Evolutionary conservation across 2,888 invertebrate genomes (phyloP), one percentile per base, ranked within the genome.

Genomic region (Colletes collaris): DNA sequence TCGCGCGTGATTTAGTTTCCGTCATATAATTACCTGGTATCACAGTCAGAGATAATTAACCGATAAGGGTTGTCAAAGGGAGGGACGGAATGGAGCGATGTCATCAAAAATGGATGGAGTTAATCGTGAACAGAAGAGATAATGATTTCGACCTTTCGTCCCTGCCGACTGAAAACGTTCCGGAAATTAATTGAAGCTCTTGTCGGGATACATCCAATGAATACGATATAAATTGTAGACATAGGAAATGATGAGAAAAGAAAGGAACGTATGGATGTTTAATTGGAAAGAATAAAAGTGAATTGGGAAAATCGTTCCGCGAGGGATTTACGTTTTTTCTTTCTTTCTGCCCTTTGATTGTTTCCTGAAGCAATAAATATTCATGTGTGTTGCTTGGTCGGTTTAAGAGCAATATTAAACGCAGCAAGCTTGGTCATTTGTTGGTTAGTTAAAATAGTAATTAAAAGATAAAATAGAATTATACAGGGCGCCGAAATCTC

Each of bases 31-130:
- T 90, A 89, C 87, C 81, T 85, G 83, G 79, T 87, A 86, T 88
- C 88, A 76, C 76, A 83, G 85, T 87, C 79, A 85, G 82, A 90
- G 89, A 90, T 90, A 90, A 91, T 89, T 88, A 87, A 85, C 87
- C 82, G 88, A 90, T 88, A 82, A 69, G 44, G 62, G 60, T 66
- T 50, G 58, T 66, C 53, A 52, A 59, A 59, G 10, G 55, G 13
- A 44, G 50, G 37, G 19, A 46, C 59, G 53, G 50, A 62, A 55
- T 8, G 49, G 58, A 44, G 58, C 16, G 44, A 49, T 56, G 63
- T 56, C 46, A 53, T 60, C 27, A 73, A 67, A 73, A 73, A 74
- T 58, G 35, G 16, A 59, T n/a, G 5, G 8, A 73, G 46, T 59
- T 73, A 66, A 60, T 73, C 59, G 52, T 0, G 16, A 53, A 46